Conservation (phyloP, 2,888 invertebrate genomes). For the Smittia aterrima region DNA sequence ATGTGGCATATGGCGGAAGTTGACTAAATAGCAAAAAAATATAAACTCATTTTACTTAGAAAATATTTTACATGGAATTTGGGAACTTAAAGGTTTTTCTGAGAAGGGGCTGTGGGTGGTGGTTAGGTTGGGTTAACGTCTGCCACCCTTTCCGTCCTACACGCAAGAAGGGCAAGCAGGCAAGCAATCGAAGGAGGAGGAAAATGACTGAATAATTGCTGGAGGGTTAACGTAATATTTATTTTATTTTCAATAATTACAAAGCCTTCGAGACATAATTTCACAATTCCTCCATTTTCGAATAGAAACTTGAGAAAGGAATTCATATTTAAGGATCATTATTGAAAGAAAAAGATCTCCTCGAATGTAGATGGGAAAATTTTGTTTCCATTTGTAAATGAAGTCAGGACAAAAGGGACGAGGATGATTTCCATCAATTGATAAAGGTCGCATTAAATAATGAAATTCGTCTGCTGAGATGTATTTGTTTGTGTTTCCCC, state of each 20-base stretch:
- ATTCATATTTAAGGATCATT: background rate
- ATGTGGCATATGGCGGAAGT: slow-evolving; percentile 37
- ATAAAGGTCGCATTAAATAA: slow-evolving; percentile 11
- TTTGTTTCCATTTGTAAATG: background rate
- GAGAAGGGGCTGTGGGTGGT: background rate
- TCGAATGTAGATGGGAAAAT: no score
- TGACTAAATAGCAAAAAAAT: slow-evolving; percentile 37
- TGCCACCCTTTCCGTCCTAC: no score
- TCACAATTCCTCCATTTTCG: background rate
- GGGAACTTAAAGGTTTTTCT: background rate
- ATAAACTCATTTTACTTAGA: background rate
- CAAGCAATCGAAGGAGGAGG: background rate
- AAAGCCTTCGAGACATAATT: slow-evolving; percentile 26
- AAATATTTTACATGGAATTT: background rate
- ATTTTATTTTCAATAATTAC: slow-evolving; percentile 40
- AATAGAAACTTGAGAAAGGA: background rate
- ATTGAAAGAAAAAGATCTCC: background rate
- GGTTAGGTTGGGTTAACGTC: background rate
- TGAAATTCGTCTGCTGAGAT: slow-evolving; percentile 17
- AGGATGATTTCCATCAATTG: background rate
- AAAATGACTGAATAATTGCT: slow-evolving; percentile 34
- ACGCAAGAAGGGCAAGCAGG: no score
- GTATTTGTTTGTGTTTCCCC: background rate
- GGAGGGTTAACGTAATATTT: slow-evolving; percentile 35
- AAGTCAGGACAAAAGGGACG: background rate